Evolutionary conservation across 1,140 invertebrate species (phyloP).

Genomic region (Saxidomus purpurata): DNA sequence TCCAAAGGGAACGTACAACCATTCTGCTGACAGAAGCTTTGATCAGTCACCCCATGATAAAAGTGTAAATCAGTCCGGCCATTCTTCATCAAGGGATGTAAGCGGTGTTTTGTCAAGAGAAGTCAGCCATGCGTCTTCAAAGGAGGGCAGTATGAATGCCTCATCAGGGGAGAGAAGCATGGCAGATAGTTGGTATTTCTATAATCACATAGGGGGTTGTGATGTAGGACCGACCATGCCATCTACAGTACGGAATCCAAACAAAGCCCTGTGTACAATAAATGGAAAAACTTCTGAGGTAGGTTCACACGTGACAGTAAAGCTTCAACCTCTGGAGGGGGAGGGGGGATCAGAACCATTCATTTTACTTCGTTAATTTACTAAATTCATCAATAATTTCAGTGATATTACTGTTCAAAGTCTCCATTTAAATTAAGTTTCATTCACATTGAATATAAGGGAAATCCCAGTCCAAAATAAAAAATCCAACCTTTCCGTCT

Average conservation of each 20-base stretch:
- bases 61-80: constrained; percentile 25
- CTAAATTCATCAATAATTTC: too few species aligned
- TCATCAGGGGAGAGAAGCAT: constrained; percentile 56
- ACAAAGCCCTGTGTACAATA: constrained; percentile 86
- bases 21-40: constrained; percentile 47
- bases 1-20: constrained; percentile 68
- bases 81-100: neutral
- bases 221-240: constrained; percentile 61
- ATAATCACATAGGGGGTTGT: constrained; percentile 75
- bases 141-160: constrained; percentile 54
- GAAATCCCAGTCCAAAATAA: too few species aligned
- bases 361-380: too few species aligned
- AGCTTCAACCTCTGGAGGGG: too few species aligned
- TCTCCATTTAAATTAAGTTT: too few species aligned
- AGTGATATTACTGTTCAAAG: too few species aligned
- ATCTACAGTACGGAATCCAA: constrained; percentile 83
- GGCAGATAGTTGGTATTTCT: constrained; percentile 79
- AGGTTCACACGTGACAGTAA: constrained; percentile 40
- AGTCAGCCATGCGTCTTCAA: constrained; percentile 32
- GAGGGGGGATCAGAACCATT: too few species aligned
- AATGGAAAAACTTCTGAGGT: constrained; percentile 85
- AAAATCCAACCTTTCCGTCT: too few species aligned
- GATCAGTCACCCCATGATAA: constrained; percentile 70
- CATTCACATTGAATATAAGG: too few species aligned
- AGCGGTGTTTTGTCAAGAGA: constrained; percentile 30